These are phyloP conservation scores for Drosophila pseudoananassae DNA, from an alignment of 1,140 invertebrate genomes.

Conservation along the genomic window DNA sequence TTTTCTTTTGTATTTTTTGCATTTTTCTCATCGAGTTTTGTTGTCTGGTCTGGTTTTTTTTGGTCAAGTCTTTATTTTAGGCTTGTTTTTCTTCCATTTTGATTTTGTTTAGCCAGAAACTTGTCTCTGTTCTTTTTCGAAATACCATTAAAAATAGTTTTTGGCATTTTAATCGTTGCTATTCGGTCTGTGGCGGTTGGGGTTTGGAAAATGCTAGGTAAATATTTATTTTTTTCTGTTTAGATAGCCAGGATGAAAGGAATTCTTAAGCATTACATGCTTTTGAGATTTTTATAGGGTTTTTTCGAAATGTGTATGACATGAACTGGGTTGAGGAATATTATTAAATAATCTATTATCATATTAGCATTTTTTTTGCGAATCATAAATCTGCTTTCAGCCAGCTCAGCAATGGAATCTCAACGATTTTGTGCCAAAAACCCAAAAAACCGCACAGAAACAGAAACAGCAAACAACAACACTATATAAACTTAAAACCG, in stretches of 20 bases:
- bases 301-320: background rate
- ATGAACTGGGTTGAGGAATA: background rate
- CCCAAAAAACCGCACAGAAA: constrained; percentile 40
- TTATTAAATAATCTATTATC: constrained; percentile 8
- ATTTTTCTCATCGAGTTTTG: constrained; percentile 12
- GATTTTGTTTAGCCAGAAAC: constrained; percentile 32
- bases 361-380: constrained; percentile 42
- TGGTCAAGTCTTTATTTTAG: background rate
- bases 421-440: constrained; percentile 51
- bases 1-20: constrained; percentile 11
- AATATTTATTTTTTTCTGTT: constrained; percentile 38
- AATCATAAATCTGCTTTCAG: constrained; percentile 47
- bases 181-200: constrained; percentile 14
- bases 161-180: constrained; percentile 45
- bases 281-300: background rate
- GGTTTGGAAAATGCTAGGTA: constrained; percentile 23
- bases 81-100: constrained; percentile 9
- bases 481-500: constrained; percentile 45
- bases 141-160: constrained; percentile 52
- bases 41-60: constrained; percentile 23
- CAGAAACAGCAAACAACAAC: constrained; percentile 3
- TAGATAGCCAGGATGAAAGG: constrained; percentile 36
- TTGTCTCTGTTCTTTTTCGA: constrained; percentile 39
- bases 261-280: background rate
- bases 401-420: constrained; percentile 43